A percentile compares a stretch with the other conserved stretches of the same genome.
Conservation (phyloP, 2,113 vertebrate species). For the Dicaeum eximium region DNA sequence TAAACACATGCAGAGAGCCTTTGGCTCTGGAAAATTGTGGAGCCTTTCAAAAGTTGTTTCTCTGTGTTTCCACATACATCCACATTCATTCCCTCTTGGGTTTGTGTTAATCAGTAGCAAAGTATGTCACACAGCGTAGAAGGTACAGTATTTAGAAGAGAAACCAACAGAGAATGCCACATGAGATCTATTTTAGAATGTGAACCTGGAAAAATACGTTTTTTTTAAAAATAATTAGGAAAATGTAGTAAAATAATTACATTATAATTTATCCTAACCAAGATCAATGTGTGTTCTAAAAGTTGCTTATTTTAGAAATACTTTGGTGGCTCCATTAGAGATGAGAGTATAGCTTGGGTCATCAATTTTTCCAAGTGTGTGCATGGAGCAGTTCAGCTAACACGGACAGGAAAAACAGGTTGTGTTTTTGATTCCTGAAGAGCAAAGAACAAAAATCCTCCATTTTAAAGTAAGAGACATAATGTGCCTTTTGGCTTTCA, state of each 20-base stretch:
- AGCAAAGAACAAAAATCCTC: background rate
- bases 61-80: background rate
- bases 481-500: background rate
- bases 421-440: conserved; percentile 34
- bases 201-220: background rate
- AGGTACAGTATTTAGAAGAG: background rate
- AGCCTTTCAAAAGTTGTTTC: background rate
- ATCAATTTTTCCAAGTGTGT: background rate
- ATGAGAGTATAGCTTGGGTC: background rate
- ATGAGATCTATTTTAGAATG: background rate
- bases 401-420: background rate
- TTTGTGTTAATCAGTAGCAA: background rate
- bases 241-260: conserved; percentile 3
- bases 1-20: background rate
- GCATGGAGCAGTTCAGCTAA: background rate
- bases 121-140: background rate
- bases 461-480: background rate
- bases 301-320: conserved; percentile 52
- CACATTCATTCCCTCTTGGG: background rate
- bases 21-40: background rate
- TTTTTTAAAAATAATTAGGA: conserved; percentile 35
- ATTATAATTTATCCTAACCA: conserved; percentile 25
- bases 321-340: background rate
- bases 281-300: background rate
- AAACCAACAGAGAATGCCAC: background rate